A percentile compares a stretch with the other conserved stretches of the same genome.
phyloP scores from a whole-genome alignment of 2,888 invertebrate species.

The Chrysodeixis includens region DNA sequence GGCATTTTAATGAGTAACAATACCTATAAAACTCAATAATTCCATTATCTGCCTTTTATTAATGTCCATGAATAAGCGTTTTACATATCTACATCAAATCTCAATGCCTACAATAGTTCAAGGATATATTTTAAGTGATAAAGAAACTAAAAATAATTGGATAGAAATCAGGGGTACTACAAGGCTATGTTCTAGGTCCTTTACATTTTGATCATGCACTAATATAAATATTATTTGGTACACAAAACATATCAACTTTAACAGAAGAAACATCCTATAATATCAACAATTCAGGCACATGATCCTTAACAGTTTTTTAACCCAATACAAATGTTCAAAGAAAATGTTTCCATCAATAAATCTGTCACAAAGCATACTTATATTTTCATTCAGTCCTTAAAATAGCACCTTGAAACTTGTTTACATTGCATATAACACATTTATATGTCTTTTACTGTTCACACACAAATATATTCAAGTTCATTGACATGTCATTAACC shows the following conservation, averaged over 20 bases:
- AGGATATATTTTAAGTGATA: not conserved
- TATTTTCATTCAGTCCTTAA: not conserved
- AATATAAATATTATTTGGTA: not conserved
- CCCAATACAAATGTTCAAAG: not conserved
- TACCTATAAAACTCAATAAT: no score
- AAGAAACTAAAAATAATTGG: not conserved
- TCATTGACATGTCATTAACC: slow-evolving; percentile 73
- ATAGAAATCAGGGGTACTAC: not conserved
- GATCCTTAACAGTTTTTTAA: no score
- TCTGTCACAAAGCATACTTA: not conserved
- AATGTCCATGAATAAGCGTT: no score
- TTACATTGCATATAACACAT: slow-evolving; percentile 8
- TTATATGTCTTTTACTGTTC: slow-evolving; percentile 26
- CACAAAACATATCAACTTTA: no score
- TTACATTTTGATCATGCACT: not conserved
- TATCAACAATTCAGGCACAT: no score
- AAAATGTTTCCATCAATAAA: not conserved
- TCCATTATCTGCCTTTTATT: no score
- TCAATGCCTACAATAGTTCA: not conserved
- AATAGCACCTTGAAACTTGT: slow-evolving; percentile 14
- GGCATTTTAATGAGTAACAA: no score
- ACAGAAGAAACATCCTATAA: no score
- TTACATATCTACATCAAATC: no score
- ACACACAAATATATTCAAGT: slow-evolving; percentile 51
- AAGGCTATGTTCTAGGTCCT: not conserved